Percentiles rank a stretch among this genome's conserved stretches.
These are phyloP conservation scores for Mesorhabditis belari DNA, from an alignment of 2,888 invertebrate species.

Conservation along the genomic window DNA sequence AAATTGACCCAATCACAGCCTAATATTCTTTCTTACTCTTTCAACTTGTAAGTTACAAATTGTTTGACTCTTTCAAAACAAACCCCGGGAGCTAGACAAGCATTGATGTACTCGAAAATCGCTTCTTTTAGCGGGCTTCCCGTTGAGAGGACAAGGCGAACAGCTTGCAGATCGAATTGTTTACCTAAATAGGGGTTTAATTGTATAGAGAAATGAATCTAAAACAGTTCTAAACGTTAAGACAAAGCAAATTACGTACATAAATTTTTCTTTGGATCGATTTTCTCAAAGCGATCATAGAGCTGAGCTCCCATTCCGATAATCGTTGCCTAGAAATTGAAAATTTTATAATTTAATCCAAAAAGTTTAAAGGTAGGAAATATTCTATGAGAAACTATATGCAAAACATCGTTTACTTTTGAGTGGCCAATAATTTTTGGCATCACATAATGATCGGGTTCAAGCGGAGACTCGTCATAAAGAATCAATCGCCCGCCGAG, in stretches of 20 bases:
- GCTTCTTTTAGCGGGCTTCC: constrained; percentile 57
- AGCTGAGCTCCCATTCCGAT: constrained; percentile 62
- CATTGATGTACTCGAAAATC: constrained; percentile 60
- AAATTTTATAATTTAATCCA: not conserved
- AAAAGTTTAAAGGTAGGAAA: too few species aligned
- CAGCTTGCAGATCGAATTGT: constrained; percentile 55
- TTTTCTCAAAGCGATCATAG: constrained; percentile 58
- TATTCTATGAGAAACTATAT: too few species aligned
- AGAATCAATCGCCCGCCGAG: constrained; percentile 55
- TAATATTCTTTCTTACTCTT: constrained; percentile 4
- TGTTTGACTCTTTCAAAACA: constrained; percentile 5
- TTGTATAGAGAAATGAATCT: not conserved
- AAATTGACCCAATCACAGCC: constrained; percentile 42
- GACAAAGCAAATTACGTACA: constrained; percentile 37
- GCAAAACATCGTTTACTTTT: not conserved
- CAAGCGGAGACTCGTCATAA: constrained; percentile 61
- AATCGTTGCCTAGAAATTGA: constrained; percentile 55
- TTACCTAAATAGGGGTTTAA: constrained; percentile 38
- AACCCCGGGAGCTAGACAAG: constrained; percentile 54
- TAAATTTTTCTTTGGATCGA: constrained; percentile 25
- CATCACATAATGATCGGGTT: constrained; percentile 53
- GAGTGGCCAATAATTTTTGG: not conserved
- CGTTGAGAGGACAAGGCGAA: constrained; percentile 57
- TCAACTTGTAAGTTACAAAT: too few species aligned
- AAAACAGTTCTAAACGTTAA: not conserved